Percentiles rank a stretch among this genome's conserved stretches.
phyloP scores from a whole-genome alignment of 2,888 invertebrate species.

The Onthophagus sagittarius region DNA sequence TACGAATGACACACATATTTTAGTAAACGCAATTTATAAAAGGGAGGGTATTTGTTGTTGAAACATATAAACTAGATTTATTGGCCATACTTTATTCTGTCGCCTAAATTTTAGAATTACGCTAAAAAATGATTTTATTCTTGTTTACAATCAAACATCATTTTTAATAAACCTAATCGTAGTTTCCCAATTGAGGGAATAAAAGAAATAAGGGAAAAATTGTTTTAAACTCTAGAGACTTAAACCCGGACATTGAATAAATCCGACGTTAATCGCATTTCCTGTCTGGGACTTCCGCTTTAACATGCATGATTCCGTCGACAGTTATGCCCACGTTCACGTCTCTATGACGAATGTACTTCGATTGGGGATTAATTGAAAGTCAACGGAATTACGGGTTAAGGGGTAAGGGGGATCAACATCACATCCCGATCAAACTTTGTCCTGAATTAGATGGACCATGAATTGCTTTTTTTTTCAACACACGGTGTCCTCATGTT shows the following conservation, averaged over 20 bases:
- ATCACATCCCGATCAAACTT: conserved; percentile 28
- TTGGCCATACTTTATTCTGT: neutral
- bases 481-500: neutral
- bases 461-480: conserved; percentile 35
- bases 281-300: neutral
- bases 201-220: neutral
- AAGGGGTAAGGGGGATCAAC: neutral
- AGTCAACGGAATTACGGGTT: neutral
- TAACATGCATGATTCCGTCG: neutral
- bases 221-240: neutral
- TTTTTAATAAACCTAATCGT: neutral
- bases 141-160: neutral
- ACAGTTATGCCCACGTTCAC: neutral
- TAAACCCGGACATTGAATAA: neutral
- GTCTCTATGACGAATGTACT: neutral
- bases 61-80: neutral
- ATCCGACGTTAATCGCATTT: neutral
- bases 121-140: neutral
- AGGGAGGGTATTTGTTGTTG: neutral
- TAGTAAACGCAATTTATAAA: neutral
- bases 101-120: neutral
- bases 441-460: conserved; percentile 42
- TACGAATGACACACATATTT: neutral
- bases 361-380: neutral
- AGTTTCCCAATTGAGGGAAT: too few relatives aligned